phyloP scores from a whole-genome alignment of 2,888 invertebrate genomes.

The Agrypnus murinus region DNA sequence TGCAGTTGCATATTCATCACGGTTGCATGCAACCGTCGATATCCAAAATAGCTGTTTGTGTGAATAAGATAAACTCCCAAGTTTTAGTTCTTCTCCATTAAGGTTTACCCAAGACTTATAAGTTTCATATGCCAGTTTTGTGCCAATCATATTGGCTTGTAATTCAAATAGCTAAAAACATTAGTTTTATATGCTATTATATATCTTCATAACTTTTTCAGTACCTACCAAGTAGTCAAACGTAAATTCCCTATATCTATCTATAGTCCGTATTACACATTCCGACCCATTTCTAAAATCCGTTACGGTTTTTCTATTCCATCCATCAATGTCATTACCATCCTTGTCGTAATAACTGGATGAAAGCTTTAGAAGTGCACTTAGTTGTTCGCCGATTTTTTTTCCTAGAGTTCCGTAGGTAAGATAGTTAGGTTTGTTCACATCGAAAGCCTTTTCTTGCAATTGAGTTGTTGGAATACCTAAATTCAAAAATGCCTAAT shows the following conservation, averaged over 20 bases:
- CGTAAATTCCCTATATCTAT: slow-evolving; percentile 8
- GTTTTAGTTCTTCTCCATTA: slow-evolving; percentile 63
- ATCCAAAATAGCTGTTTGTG: slow-evolving; percentile 76
- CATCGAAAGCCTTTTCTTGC: slow-evolving; percentile 52
- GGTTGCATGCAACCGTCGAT: slow-evolving; percentile 67
- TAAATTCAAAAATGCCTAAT: too few species aligned
- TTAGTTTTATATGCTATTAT: too few species aligned
- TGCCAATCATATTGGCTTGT: slow-evolving; percentile 21
- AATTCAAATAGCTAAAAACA: too few species aligned
- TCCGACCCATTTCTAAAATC: slow-evolving; percentile 12
- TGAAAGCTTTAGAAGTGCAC: slow-evolving; percentile 3
- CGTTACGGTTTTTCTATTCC: slow-evolving; percentile 20
- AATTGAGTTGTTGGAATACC: slow-evolving; percentile 24
- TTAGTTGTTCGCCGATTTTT: slow-evolving; percentile 63
- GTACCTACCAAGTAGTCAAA: slow-evolving; percentile 28
- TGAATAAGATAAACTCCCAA: slow-evolving; percentile 66
- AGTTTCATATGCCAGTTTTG: slow-evolving; percentile 80
- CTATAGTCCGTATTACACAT: slow-evolving; percentile 21
- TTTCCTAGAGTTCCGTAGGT: slow-evolving; percentile 63
- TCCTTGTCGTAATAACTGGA: slow-evolving; percentile 31
- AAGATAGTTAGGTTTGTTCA: slow-evolving; percentile 59
- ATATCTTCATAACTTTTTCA: too few species aligned
- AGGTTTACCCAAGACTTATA: slow-evolving; percentile 65
- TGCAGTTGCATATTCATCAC: too few species aligned
- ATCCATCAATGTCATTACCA: slow-evolving; percentile 28